Base-by-base conservation (phyloP, 2,888 invertebrate genomes). In the Hemithea aestivaria region DNA sequence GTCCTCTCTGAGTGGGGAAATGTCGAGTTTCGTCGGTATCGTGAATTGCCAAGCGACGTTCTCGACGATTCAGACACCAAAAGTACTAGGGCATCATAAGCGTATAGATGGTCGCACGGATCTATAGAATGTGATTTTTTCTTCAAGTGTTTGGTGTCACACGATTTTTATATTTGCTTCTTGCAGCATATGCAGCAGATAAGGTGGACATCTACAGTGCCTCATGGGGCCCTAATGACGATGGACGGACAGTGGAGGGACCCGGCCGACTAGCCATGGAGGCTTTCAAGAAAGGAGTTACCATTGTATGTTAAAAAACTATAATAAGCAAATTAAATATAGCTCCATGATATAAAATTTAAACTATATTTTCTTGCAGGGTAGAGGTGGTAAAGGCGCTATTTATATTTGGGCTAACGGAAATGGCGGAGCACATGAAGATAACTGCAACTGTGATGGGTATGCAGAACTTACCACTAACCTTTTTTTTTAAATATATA, bases 371-470 rank as follows among this genome's bases (percentile, higher is more conserved):
- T 22, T 46, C 53, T 51, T 60, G 33, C 58, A 92, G 91, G 93
- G 93, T n/a, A 89, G 97, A 2, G 78, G 81, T 5, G 96, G 97
- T 0, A 93, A 91, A 70, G 97, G 97, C 0, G 89, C 89, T 7
- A 93, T 97, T 51, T 97, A 94, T 73, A 94, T 96, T 0, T 97
- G 97, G 96, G 97, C 97, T 0, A 94, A 95, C 16, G 97, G 97
- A 1, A 97, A 97, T 65, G 97, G 97, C 0, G 96, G 97, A 2
- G 89, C 90, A 6, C 89, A 90, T 44, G 89, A 89, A 5, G 97
- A 97, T 73, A 94, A 96, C 73, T 97, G 98, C 68, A 95, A 95
- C 62, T 96, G 96, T 70, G 98, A 98, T 71, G 98, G 98, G 58
- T 97, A 94, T 77, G 90, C 26, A 4, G 6, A 9, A 16, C 11